Percentiles rank a stretch among this genome's conserved stretches.
Conservation (phyloP, 2,888 invertebrate genomes). For the Drosophila kokeensis region DNA sequence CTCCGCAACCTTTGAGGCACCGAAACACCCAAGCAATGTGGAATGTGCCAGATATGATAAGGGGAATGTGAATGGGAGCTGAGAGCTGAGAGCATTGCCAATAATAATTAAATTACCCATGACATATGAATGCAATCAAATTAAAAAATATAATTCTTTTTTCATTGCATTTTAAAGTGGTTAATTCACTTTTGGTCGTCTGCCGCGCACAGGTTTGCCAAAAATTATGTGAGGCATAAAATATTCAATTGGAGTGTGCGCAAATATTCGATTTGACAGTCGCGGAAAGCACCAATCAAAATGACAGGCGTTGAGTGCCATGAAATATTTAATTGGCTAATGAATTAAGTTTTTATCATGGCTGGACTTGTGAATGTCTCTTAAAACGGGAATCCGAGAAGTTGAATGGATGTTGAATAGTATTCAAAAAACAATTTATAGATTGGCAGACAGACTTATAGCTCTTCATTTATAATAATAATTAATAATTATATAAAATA, state of each 20-base stretch:
- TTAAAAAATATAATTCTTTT: constrained; percentile 52
- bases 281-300: constrained; percentile 18
- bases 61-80: not conserved
- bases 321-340: constrained; percentile 26
- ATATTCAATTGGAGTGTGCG: constrained; percentile 37
- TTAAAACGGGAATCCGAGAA: not conserved
- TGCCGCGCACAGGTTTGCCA: constrained; percentile 1
- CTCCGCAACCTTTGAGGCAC: too few relatives aligned
- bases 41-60: constrained; percentile 24
- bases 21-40: constrained; percentile 24
- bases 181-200: not conserved
- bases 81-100: constrained; percentile 17
- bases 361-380: constrained; percentile 7
- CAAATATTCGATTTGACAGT: constrained; percentile 39
- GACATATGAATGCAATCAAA: constrained; percentile 62
- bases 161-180: constrained; percentile 17
- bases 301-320: constrained; percentile 19
- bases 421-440: not conserved
- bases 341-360: not conserved
- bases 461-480: not conserved
- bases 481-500: not conserved
- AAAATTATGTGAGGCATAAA: constrained; percentile 37
- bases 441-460: not conserved
- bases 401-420: not conserved
- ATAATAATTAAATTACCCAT: constrained; percentile 66